Evolutionary conservation across 2,888 invertebrate species (phyloP), one percentile per base, ranked within the genome.

Genomic region (Panzeria rudis): DNA sequence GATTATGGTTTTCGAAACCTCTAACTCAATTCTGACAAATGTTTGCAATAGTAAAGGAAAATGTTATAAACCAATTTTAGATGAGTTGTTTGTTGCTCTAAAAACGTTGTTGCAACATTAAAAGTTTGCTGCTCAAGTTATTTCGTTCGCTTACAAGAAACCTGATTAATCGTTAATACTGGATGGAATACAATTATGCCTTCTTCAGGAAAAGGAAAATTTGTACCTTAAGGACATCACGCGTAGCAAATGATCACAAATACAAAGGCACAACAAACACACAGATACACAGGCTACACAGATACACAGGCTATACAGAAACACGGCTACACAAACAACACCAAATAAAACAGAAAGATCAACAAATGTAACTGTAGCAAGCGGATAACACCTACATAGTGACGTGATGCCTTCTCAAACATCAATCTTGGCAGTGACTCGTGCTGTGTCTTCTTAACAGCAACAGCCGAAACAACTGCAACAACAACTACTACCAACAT

Each of bases 151-250:
- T 44, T 35, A 44, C 6, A 32, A 6, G 7, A 73, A 75, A 68
- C 62, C 56, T 75, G 72, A 72, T 72, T 66, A 81, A 73, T 73
- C 68, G 61, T 73, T 68, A 50, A 41, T 38, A 25, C 9, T 54
- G 35, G 68, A 77, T 41, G 35, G 68, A 68, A 68, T 50, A 38
- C 59, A 77, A 77, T 78, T 69, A 62, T 69, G 61, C 78, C 38
- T 71, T 78, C 78, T 78, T 62, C 62, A 78, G 78, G 69, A 81
- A 73, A 73, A 81, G 73, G 56, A 80, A 81, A 75, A 59, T 86
- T 86, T 88, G 50, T 90, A 88, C 89, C 92, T 92, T 91, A 91
- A 90, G 92, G 92, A 92, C 89, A 92, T 92, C 92, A 92, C 92
- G 92, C 92, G 92, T 91, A 91, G 90, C 91, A 78, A 75, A 85